Conservation (phyloP, 2,888 invertebrate species). For the Caenorhabditis doughertyi region DNA sequence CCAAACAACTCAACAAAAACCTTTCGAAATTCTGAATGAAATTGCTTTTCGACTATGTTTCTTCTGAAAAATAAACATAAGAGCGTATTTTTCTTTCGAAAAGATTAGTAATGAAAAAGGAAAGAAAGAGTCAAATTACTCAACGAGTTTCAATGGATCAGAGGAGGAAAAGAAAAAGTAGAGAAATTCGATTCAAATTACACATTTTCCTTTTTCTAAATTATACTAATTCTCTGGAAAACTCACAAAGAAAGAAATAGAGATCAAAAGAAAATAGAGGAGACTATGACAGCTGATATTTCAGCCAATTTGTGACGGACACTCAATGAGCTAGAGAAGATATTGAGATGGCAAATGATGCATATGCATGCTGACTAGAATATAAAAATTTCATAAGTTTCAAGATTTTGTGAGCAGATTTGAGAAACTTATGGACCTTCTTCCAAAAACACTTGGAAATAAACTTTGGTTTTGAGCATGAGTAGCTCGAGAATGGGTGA, state of each 20-base stretch:
- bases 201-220: slow-evolving; percentile 8
- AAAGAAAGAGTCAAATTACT: slow-evolving; percentile 40
- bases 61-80: background rate
- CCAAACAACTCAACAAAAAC: background rate
- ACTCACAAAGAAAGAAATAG: background rate
- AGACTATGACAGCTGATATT: slow-evolving; percentile 30
- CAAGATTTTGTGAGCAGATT: background rate
- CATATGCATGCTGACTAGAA: no score
- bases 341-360: background rate
- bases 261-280: slow-evolving; percentile 7
- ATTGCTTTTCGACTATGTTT: background rate
- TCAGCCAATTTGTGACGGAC: slow-evolving; percentile 21
- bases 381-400: background rate
- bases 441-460: slow-evolving; percentile 10
- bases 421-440: background rate
- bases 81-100: background rate
- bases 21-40: background rate
- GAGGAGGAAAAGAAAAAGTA: background rate
- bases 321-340: background rate
- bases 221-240: slow-evolving; percentile 3
- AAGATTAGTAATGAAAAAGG: slow-evolving; percentile 11
- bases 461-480: background rate
- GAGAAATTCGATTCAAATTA: slow-evolving; percentile 25
- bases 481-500: slow-evolving; percentile 13
- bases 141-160: slow-evolving; percentile 14